These are phyloP conservation scores for Caenorhabditis sulstoni DNA, from an alignment of 2,888 invertebrate species.

Conservation along the genomic window DNA sequence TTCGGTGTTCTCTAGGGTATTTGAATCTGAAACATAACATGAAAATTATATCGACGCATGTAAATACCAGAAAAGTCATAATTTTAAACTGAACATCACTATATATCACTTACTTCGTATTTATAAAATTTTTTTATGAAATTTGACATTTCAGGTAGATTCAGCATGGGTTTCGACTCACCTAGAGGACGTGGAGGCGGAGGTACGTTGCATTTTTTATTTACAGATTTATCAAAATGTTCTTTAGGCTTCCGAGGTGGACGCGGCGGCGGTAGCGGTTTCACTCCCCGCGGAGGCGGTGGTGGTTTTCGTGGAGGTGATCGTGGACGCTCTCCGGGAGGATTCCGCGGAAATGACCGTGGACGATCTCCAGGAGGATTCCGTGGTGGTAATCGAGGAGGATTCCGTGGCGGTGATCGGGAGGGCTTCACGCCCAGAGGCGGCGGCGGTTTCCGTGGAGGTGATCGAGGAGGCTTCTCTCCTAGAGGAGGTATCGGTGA, in stretches of 20 bases:
- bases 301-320: conserved; percentile 42
- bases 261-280: conserved; percentile 58
- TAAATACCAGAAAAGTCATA: too few relatives aligned
- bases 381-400: conserved; percentile 48
- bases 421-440: conserved; percentile 16
- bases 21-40: too few relatives aligned
- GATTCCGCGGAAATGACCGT: conserved; percentile 58
- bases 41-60: too few relatives aligned
- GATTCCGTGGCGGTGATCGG: conserved; percentile 52
- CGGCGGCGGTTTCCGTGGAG: conserved; percentile 44
- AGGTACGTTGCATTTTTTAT: conserved; percentile 11
- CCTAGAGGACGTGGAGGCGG: conserved; percentile 66
- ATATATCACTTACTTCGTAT: too few relatives aligned
- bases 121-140: background rate
- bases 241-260: conserved; percentile 56
- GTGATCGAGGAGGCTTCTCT: conserved; percentile 27
- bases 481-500: conserved; percentile 4
- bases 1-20: too few relatives aligned
- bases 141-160: conserved; percentile 22
- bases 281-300: conserved; percentile 43
- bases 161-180: conserved; percentile 69
- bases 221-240: background rate
- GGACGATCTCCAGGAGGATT: conserved; percentile 53
- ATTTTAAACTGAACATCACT: too few relatives aligned
- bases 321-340: conserved; percentile 39